Conservation (phyloP, 2,888 invertebrate genomes). For the Leptopilina myrica region DNA sequence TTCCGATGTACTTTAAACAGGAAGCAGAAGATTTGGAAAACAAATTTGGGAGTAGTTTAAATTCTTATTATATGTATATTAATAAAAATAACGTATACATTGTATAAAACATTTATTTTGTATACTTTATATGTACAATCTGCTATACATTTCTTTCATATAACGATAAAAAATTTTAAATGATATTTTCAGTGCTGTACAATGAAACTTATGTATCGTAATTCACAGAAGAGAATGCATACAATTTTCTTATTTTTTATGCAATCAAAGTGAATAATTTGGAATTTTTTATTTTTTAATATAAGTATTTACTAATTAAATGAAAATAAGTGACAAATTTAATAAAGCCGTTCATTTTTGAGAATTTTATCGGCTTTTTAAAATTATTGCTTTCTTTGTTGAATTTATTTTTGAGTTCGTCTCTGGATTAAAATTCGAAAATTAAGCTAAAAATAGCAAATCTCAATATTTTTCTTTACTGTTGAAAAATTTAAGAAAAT, state of each 20-base stretch:
- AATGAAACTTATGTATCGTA: not conserved
- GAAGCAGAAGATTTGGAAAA: too few species aligned
- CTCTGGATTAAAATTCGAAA: not conserved
- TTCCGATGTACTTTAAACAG: too few species aligned
- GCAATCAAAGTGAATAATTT: not conserved
- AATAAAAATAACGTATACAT: not conserved
- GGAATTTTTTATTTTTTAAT: not conserved
- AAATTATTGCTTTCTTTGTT: not conserved
- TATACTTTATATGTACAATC: constrained; percentile 26
- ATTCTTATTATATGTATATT: too few species aligned
- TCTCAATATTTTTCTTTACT: not conserved
- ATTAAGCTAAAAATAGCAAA: not conserved
- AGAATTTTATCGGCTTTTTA: not conserved
- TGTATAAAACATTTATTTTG: constrained; percentile 32
- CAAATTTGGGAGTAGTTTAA: too few species aligned
- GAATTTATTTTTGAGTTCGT: not conserved
- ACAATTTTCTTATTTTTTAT: not conserved
- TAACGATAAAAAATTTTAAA: constrained; percentile 16
- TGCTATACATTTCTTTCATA: constrained; percentile 12
- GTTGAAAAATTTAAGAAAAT: not conserved
- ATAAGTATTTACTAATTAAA: not conserved
- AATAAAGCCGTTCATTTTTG: not conserved
- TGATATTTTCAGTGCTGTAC: constrained; percentile 1
- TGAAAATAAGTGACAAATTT: not conserved
- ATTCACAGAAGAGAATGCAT: not conserved